These are phyloP conservation scores for Dicranocentrus wangi DNA, from an alignment of 2,888 invertebrate species.

Conservation along the genomic window DNA sequence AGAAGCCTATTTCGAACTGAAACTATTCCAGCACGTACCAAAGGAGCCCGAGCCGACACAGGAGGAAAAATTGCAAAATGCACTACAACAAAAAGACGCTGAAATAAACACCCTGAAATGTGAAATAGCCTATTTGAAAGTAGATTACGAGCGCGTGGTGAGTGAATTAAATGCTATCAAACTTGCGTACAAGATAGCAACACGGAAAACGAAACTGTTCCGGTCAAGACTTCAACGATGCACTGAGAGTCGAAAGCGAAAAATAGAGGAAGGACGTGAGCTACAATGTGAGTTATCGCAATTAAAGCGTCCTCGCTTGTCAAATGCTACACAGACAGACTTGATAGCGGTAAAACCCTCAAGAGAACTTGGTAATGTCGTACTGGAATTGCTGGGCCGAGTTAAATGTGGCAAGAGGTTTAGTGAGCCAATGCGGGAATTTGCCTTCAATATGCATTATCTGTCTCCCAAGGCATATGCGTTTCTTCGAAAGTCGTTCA, in stretches of 20 bases:
- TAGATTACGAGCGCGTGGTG: no score
- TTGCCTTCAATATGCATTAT: conserved; percentile 18
- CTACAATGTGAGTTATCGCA: not conserved
- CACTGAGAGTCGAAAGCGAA: not conserved
- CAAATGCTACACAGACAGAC: not conserved
- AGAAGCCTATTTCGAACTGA: no score
- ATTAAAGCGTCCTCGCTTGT: not conserved
- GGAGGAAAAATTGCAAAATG: no score
- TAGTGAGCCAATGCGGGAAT: not conserved
- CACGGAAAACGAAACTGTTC: no score
- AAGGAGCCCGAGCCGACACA: no score
- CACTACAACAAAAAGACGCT: no score
- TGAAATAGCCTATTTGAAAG: no score
- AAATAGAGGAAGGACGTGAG: not conserved
- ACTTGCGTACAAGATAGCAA: no score
- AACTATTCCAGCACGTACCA: no score
- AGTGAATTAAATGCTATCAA: no score
- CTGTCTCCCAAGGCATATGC: conserved; percentile 7
- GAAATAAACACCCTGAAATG: no score
- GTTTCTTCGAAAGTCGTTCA: not conserved
- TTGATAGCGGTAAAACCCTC: not conserved
- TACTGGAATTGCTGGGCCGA: not conserved
- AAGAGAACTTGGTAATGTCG: not conserved
- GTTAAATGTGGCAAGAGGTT: not conserved
- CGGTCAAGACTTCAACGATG: no score